Base-by-base conservation (phyloP, 2,113 vertebrate genomes). In the Oenanthe oenanthe region DNA sequence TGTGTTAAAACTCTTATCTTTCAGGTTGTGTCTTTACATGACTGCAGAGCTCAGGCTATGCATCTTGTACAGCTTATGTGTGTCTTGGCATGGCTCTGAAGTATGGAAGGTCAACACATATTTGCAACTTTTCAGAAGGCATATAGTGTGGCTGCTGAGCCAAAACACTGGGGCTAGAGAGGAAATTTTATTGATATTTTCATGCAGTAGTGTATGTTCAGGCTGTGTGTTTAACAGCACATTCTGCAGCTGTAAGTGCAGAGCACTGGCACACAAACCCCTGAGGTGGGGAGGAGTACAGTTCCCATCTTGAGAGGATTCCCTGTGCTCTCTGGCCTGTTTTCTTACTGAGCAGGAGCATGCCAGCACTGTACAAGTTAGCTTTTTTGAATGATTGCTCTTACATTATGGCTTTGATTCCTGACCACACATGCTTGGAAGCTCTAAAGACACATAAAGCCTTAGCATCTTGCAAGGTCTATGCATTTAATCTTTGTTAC, bases 201-300 rank as follows among this genome's bases (percentile, higher is more conserved):
- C 28, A 5, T 2, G 3, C 28, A 22, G 16, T 31, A 63, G n/a
- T 34, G 32, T 48, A 7, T 0, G 0, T 42, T 83, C 24, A 53
- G 45, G 24, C 25, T 77, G 19, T 29, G 40, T 47, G 21, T 24
- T 0, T 1, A 56, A 9, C 31, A 42, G 20, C 3, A 0, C 2
- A 0, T 71, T 54, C 31, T 91, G 61, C 43, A 88, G 45, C 28
- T n/a, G 5, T 22, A 14, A 73, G 16, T 19, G 38, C 7, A 8
- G 29, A 48, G 19, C 48, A 20, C 34, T 77, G 45, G 10, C 29
- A 43, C 6, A 4, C 14, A 48, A 12, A 50, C 7, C 11, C 5
- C 38, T 9, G 29, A 24, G 34, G 16, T 32, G 9, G 13, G 88
- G 40, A 22, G 8, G 38, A 14, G 14, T 34, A 7, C 32, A 38